These are phyloP conservation scores for Calliphora vicina DNA, from an alignment of 1,140 invertebrate species.

Conservation along the genomic window DNA sequence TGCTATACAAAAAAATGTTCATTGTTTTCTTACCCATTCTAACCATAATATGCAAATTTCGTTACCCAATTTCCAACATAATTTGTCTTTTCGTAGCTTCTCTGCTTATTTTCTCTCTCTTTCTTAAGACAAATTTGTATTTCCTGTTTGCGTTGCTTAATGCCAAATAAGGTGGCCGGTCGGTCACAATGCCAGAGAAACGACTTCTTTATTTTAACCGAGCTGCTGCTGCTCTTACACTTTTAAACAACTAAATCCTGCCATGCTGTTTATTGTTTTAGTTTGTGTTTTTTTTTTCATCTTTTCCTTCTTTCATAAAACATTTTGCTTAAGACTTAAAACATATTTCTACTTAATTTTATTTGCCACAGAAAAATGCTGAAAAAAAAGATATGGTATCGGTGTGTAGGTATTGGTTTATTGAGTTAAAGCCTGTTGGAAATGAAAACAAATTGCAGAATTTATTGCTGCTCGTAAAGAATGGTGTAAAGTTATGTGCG, in stretches of 20 bases:
- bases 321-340: not conserved
- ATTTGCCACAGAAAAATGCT: not conserved
- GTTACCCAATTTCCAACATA: not conserved
- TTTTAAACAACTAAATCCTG: constrained; percentile 16
- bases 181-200: not conserved
- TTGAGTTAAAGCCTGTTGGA: not conserved
- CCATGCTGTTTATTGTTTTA: constrained; percentile 1
- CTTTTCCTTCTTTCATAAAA: not conserved
- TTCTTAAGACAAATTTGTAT: constrained; percentile 6
- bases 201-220: too few species aligned
- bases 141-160: constrained; percentile 6
- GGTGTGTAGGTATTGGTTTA: not conserved
- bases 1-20: not conserved
- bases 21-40: not conserved
- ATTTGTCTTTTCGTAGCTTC: not conserved
- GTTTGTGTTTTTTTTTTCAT: not conserved
- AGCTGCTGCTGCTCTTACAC: not conserved
- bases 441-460: constrained; percentile 37
- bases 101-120: not conserved
- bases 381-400: too few species aligned
- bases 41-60: not conserved
- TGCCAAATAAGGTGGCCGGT: not conserved
- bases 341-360: constrained; percentile 27
- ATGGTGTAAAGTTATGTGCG: constrained; percentile 39
- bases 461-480: constrained; percentile 39